Conservation (phyloP, 2,113 vertebrate species). For the Steatornis caripensis region DNA sequence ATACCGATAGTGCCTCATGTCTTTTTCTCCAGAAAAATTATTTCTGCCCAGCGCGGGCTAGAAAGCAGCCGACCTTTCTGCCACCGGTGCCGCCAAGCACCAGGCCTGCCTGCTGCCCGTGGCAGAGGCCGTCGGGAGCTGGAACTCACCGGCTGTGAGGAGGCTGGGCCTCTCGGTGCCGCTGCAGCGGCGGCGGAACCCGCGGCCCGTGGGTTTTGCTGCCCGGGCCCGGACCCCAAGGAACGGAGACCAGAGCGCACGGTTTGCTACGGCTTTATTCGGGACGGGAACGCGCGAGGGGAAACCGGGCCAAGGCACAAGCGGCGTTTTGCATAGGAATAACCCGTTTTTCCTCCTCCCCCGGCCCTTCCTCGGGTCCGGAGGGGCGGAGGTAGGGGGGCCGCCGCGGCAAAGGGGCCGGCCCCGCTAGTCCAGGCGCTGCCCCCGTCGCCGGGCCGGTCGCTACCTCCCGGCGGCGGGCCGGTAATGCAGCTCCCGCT, state of each 20-base stretch:
- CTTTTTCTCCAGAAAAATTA: background rate
- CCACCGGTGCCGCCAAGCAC: background rate
- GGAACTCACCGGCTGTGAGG: too few relatives aligned
- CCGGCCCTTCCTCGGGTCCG: background rate
- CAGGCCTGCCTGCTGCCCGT: background rate
- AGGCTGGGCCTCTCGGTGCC: background rate
- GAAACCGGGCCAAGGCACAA: background rate
- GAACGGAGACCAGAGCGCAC: background rate
- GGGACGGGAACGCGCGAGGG: background rate
- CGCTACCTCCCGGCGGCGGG: conserved; percentile 51
- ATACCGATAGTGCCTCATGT: accelerated
- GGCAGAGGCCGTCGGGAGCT: background rate
- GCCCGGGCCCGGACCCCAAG: too few relatives aligned
- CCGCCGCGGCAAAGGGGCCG: background rate
- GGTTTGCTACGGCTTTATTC: conserved; percentile 1
- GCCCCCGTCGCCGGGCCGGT: background rate
- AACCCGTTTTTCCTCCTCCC: accelerated
- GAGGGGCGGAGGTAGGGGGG: background rate
- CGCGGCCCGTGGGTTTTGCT: background rate
- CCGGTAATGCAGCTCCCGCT: conserved; percentile 85
- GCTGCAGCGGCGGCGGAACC: background rate
- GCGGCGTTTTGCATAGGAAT: background rate
- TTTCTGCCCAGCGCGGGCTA: background rate
- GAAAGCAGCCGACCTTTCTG: background rate
- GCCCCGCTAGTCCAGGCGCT: background rate